phyloP scores from a whole-genome alignment of 1,140 invertebrate species.

The Pseudomyrmex flavicornis region DNA sequence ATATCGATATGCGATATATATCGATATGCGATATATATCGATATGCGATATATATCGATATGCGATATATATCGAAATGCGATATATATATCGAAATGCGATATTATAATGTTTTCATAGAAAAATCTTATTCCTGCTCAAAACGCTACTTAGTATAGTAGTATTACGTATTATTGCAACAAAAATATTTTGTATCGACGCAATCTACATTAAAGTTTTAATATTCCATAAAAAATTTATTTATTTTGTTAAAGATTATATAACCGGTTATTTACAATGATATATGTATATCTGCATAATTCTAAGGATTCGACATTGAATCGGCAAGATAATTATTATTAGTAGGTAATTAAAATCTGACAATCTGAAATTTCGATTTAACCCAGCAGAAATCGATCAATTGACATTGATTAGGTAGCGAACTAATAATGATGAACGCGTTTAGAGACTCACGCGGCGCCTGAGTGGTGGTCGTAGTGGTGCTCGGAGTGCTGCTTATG shows the following conservation, averaged over 20 bases:
- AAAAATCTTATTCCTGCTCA: too few relatives aligned
- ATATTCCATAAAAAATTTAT: not conserved
- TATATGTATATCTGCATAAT: not conserved
- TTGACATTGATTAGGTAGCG: not conserved
- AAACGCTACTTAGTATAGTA: too few relatives aligned
- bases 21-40: too few relatives aligned
- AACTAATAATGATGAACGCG: conserved; percentile 32
- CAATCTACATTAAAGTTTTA: not conserved
- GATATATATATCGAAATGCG: too few relatives aligned
- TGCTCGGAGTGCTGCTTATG: conserved; percentile 85
- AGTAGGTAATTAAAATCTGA: not conserved
- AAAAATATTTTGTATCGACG: too few relatives aligned
- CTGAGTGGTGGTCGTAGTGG: conserved; percentile 88
- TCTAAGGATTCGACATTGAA: not conserved
- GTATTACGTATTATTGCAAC: too few relatives aligned
- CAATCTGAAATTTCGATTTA: not conserved
- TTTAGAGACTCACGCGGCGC: conserved; percentile 88
- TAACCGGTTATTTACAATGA: not conserved
- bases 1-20: too few relatives aligned
- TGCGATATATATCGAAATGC: too few relatives aligned
- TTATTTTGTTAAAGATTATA: too few relatives aligned
- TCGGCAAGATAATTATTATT: not conserved
- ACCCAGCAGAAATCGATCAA: not conserved
- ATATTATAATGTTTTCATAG: too few relatives aligned
- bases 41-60: too few relatives aligned